These are phyloP conservation scores for Dipodomys stephensi DNA, from an alignment of 2,113 vertebrate species.

Conservation along the genomic window DNA sequence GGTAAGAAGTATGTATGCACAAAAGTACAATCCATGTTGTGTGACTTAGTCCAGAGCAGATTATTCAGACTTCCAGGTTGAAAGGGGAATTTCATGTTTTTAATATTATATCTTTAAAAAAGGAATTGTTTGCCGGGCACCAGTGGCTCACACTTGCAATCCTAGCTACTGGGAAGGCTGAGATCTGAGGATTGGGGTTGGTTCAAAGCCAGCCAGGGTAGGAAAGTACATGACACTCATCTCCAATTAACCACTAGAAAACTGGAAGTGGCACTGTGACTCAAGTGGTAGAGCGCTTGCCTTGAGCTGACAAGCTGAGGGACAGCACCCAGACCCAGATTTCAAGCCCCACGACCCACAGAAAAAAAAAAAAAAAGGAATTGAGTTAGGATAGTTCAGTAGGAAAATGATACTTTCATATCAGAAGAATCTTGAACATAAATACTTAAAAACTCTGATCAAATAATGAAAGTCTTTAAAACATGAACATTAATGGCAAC, in stretches of 20 bases:
- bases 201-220: too few relatives aligned
- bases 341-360: too few relatives aligned
- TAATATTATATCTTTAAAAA: not conserved
- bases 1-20: not conserved
- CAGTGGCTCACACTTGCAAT: too few relatives aligned
- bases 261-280: too few relatives aligned
- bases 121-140: not conserved
- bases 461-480: conserved; percentile 53
- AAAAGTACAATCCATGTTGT: not conserved
- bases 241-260: too few relatives aligned
- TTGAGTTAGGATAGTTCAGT: not conserved
- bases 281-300: too few relatives aligned
- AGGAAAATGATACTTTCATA: not conserved
- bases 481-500: not conserved
- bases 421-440: conserved; percentile 23
- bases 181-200: too few relatives aligned
- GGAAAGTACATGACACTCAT: too few relatives aligned
- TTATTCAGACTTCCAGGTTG: not conserved
- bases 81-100: not conserved
- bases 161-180: too few relatives aligned
- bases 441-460: conserved; percentile 28
- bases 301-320: too few relatives aligned
- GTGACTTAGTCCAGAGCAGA: not conserved
- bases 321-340: too few relatives aligned
- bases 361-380: not conserved